Percentiles rank a stretch among this genome's conserved stretches.
Evolutionary conservation across 1,140 invertebrate species (phyloP).

Genomic region (Drosophila mayri): DNA sequence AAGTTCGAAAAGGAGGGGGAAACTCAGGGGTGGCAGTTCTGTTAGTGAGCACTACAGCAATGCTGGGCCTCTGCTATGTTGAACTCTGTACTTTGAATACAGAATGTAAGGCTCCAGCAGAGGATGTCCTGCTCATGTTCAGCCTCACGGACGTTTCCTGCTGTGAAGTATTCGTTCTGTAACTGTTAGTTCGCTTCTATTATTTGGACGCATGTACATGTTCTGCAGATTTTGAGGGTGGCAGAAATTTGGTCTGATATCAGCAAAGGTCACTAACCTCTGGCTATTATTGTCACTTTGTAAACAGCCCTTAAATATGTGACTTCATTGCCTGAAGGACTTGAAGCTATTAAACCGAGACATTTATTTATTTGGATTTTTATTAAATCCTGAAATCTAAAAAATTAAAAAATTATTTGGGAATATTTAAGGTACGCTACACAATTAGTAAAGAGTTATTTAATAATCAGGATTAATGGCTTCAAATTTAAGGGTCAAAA

Average conservation of each 20-base stretch:
- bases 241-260: neutral
- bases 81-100: neutral
- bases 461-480: neutral
- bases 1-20: conserved; percentile 65
- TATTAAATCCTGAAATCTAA: neutral
- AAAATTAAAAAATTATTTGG: neutral
- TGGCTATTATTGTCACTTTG: neutral
- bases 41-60: conserved; percentile 31
- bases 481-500: neutral
- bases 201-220: neutral
- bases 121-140: neutral
- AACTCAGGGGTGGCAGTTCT: conserved; percentile 43
- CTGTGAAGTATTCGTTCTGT: neutral
- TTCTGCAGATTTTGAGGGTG: neutral
- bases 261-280: conserved; percentile 3
- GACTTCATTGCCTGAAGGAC: neutral
- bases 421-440: no score
- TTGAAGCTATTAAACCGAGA: neutral
- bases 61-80: conserved; percentile 12
- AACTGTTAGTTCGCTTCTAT: conserved; percentile 1
- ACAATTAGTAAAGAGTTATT: neutral
- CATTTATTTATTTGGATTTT: neutral
- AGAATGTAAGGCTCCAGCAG: conserved; percentile 1
- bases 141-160: neutral
- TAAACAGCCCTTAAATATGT: neutral